phyloP scores from a whole-genome alignment of 2,797 vertebrate species.

The Toxotes lorentzi region DNA sequence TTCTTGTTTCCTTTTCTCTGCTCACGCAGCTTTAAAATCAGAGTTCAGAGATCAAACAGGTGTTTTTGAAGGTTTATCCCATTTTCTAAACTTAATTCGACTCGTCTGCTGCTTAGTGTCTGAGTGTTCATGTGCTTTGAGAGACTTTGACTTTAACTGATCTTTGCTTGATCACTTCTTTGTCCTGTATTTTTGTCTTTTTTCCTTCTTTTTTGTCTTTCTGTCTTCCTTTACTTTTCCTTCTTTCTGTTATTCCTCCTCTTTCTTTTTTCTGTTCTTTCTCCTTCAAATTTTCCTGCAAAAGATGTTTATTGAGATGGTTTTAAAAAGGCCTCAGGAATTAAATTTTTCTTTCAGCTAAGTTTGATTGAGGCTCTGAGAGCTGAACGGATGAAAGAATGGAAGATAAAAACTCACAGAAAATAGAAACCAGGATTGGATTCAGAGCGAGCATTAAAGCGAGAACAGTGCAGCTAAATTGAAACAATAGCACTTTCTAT shows the following conservation, averaged over 20 bases:
- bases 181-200: too few species aligned
- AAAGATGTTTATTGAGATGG: neutral
- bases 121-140: too few species aligned
- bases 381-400: neutral
- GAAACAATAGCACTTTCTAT: neutral
- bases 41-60: neutral
- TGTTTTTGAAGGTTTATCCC: slow-evolving; percentile 1
- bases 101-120: neutral
- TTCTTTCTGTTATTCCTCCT: neutral
- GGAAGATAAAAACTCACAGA: neutral
- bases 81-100: neutral
- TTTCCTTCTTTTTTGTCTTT: neutral
- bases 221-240: too few species aligned
- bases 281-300: neutral
- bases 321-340: neutral
- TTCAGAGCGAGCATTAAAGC: neutral
- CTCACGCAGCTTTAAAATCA: slow-evolving; percentile 15
- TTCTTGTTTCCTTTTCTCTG: neutral
- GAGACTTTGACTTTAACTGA: too few species aligned
- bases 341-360: neutral
- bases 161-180: too few species aligned
- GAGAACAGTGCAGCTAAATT: neutral
- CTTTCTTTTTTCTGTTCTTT: neutral
- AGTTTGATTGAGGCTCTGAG: neutral
- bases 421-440: neutral